These are phyloP conservation scores for Oophaga sylvatica DNA, from an alignment of 2,797 vertebrate species.

Conservation along the genomic window DNA sequence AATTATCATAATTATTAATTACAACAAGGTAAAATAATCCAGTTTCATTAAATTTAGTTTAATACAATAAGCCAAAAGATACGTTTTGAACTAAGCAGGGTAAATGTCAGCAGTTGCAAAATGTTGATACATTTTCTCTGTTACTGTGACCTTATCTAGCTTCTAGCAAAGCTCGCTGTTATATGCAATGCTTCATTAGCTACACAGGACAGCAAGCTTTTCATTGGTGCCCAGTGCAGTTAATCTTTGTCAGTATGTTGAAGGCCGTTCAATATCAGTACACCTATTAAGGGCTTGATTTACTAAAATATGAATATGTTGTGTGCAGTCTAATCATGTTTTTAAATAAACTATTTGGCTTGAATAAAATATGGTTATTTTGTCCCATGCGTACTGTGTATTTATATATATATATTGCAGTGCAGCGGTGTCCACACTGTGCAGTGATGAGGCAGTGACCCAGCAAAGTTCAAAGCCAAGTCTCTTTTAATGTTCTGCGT, in stretches of 20 bases:
- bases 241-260: constrained; percentile 45
- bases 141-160: constrained; percentile 43
- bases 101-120: constrained; percentile 42
- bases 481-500: too few species aligned
- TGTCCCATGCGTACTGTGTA: not conserved
- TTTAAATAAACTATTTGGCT: constrained; percentile 32
- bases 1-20: constrained; percentile 52
- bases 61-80: constrained; percentile 22
- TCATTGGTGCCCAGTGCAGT: constrained; percentile 28
- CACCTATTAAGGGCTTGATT: constrained; percentile 31
- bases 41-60: constrained; percentile 12
- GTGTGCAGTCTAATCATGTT: constrained; percentile 3
- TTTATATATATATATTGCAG: too few species aligned
- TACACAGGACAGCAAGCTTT: constrained; percentile 43
- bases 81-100: constrained; percentile 1
- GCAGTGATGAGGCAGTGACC: too few species aligned
- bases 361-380: not conserved
- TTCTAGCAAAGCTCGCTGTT: constrained; percentile 14
- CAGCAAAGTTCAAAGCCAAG: too few species aligned
- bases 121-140: constrained; percentile 36
- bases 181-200: constrained; percentile 42
- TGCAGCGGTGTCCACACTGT: too few species aligned
- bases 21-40: constrained; percentile 1
- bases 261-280: constrained; percentile 25
- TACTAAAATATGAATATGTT: constrained; percentile 39